Conservation (phyloP, 1,140 invertebrate genomes). For the Aradophagus sp. region DNA sequence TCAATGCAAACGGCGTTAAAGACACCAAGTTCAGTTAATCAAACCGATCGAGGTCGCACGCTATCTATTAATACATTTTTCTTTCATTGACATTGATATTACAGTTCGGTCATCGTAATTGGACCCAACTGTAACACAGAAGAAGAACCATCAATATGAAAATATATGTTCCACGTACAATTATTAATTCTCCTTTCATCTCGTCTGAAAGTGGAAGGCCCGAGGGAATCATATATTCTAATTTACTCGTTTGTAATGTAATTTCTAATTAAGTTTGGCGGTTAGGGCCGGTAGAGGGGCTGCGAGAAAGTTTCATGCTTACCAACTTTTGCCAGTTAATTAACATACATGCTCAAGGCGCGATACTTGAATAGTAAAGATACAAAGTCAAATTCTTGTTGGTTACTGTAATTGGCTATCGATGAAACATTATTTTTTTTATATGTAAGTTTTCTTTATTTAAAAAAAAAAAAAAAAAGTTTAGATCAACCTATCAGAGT, state of each 20-base stretch:
- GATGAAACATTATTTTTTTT: too few relatives aligned
- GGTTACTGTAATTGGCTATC: too few relatives aligned
- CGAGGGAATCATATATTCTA: conserved; percentile 54
- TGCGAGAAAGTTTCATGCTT: conserved; percentile 52
- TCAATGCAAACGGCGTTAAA: conserved; percentile 2
- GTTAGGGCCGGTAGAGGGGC: conserved; percentile 28
- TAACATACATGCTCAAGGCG: conserved; percentile 55
- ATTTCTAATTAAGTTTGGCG: conserved; percentile 60
- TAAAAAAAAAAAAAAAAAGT: background rate
- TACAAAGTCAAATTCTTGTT: conserved; percentile 34
- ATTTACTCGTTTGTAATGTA: conserved; percentile 58
- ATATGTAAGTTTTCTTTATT: too few relatives aligned
- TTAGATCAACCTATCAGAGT: too few relatives aligned
- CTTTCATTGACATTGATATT: too few relatives aligned
- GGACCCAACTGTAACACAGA: background rate
- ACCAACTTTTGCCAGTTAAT: conserved; percentile 53
- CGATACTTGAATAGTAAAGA: conserved; percentile 28
- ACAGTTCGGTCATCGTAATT: conserved; percentile 2
- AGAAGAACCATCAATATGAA: conserved; percentile 37
- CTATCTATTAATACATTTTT: too few relatives aligned
- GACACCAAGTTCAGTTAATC: conserved; percentile 11
- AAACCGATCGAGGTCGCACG: too few relatives aligned
- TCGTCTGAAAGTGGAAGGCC: conserved; percentile 31
- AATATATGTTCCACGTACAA: conserved; percentile 33
- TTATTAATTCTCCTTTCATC: conserved; percentile 49